Evolutionary conservation across 2,888 invertebrate genomes (phyloP).

Genomic region (Latrodectus elegans): DNA sequence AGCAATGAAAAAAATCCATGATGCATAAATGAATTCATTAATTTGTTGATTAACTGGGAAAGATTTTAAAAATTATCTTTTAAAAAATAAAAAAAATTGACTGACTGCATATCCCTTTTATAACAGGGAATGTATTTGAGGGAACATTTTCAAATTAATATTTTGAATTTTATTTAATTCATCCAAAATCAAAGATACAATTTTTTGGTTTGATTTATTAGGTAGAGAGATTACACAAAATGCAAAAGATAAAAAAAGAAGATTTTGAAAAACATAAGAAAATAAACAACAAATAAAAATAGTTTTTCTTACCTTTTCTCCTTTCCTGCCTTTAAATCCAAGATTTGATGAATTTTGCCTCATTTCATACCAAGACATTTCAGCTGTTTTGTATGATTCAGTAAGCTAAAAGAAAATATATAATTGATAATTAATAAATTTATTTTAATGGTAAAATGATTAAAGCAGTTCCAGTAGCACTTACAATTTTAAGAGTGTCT

Average conservation of each 20-base stretch:
- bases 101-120: no score
- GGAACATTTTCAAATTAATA: no score
- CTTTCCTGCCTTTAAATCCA: constrained; percentile 70
- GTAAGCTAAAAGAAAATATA: constrained; percentile 33
- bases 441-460: neutral
- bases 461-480: constrained; percentile 27
- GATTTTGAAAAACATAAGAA: no score
- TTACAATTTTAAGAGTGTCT: constrained; percentile 69
- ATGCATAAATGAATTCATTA: neutral
- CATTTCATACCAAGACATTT: constrained; percentile 66
- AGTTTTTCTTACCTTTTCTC: constrained; percentile 71
- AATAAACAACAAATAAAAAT: no score
- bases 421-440: neutral
- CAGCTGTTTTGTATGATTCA: constrained; percentile 54
- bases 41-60: neutral
- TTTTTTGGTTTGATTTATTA: no score
- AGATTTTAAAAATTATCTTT: no score
- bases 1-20: neutral
- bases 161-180: no score
- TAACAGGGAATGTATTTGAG: no score
- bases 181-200: no score
- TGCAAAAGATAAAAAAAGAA: no score
- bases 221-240: no score
- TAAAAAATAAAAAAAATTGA: neutral
- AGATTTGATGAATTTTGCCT: constrained; percentile 51